phyloP scores from a whole-genome alignment of 2,888 invertebrate species.

The Pyrochroa serraticornis region DNA sequence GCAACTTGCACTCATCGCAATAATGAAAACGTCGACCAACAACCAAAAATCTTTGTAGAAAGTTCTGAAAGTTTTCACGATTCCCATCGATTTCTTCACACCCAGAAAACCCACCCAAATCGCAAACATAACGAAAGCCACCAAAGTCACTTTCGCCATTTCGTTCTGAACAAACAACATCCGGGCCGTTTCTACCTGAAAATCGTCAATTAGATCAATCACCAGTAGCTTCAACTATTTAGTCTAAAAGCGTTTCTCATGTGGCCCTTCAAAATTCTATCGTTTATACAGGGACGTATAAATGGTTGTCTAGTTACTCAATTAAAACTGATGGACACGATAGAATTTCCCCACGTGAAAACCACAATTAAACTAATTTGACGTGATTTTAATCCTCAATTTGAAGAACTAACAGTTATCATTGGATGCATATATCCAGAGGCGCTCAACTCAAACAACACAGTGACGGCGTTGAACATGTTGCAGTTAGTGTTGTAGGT shows the following conservation, averaged over 20 bases:
- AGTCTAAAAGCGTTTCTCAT: not conserved
- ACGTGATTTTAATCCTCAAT: not conserved
- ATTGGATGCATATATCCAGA: conserved; percentile 36
- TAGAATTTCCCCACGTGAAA: no score
- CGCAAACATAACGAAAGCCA: conserved; percentile 34
- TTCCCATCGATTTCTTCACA: conserved; percentile 30
- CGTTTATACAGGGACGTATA: no score
- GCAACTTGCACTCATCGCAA: conserved; percentile 35
- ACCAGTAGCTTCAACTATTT: not conserved
- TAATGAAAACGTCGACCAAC: conserved; percentile 41
- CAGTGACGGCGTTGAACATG: conserved; percentile 41
- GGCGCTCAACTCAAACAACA: conserved; percentile 44
- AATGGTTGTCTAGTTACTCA: no score
- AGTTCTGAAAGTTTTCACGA: conserved; percentile 27
- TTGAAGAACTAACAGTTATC: not conserved
- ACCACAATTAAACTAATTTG: not conserved
- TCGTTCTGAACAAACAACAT: conserved; percentile 39
- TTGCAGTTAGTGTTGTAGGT: conserved; percentile 47
- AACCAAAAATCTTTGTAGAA: conserved; percentile 40
- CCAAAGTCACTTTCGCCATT: conserved; percentile 19
- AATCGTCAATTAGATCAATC: conserved; percentile 5
- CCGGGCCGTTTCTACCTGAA: conserved; percentile 43
- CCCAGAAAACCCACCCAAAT: conserved; percentile 35
- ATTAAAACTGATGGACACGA: no score
- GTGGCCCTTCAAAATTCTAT: no score